These are phyloP conservation scores for Gerris buenoi DNA, from an alignment of 1,140 invertebrate species.

Conservation along the genomic window DNA sequence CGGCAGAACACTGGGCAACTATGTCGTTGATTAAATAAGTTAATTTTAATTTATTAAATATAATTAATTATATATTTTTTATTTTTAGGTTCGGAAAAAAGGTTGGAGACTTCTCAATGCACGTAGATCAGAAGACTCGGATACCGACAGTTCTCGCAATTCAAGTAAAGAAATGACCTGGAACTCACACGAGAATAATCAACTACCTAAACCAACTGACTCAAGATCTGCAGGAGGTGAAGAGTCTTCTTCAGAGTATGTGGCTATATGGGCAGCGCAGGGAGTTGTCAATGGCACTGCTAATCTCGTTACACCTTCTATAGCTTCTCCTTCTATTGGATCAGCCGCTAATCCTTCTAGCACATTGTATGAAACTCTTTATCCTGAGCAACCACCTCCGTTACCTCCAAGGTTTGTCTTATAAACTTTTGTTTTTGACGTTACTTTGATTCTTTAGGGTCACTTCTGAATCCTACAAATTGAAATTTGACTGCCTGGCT, in stretches of 20 bases:
- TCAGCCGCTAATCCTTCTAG: slow-evolving; percentile 14
- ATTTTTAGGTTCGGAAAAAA: slow-evolving; percentile 13
- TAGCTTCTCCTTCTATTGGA: neutral
- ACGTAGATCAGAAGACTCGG: slow-evolving; percentile 21
- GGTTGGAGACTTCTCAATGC: slow-evolving; percentile 22
- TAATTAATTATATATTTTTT: too few species aligned
- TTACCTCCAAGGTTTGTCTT: slow-evolving; percentile 29
- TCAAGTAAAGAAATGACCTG: slow-evolving; percentile 25
- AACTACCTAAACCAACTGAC: slow-evolving; percentile 7
- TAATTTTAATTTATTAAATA: too few species aligned
- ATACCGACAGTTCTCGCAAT: slow-evolving; percentile 20
- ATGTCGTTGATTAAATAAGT: too few species aligned
- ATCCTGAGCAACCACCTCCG: slow-evolving; percentile 27
- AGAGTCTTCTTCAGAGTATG: slow-evolving; percentile 23
- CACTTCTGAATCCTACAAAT: too few species aligned
- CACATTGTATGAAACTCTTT: slow-evolving; percentile 30
- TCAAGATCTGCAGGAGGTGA: slow-evolving; percentile 2
- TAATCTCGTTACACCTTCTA: neutral
- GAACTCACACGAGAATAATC: slow-evolving; percentile 26
- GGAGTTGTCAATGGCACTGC: slow-evolving; percentile 1
- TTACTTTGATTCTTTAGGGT: too few species aligned
- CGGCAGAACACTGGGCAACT: too few species aligned
- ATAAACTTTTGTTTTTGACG: slow-evolving; percentile 12
- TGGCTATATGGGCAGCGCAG: slow-evolving; percentile 26
- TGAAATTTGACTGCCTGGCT: too few species aligned